Base-by-base conservation (phyloP, 2,797 vertebrate genomes). In the Tragopan temminckii region DNA sequence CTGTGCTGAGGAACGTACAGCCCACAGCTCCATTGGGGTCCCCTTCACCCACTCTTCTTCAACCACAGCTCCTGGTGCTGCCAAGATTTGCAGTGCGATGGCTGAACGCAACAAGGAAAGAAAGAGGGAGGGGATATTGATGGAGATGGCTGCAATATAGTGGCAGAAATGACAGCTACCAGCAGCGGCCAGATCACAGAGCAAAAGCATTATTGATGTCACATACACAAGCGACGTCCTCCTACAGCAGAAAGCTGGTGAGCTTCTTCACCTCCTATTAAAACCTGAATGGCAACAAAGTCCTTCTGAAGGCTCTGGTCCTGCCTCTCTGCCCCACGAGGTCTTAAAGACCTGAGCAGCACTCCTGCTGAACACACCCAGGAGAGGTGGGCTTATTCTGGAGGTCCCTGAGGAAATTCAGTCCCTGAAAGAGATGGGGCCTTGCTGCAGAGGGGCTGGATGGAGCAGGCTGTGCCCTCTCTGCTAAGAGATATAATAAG, bases 401-500 rank as follows among this genome's bases (percentile, higher is more conserved):
- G 33, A 88, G 13, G 52, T 78, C 11, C 13, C 75, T 70, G 33
- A 66, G 16, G 75, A 94, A 85, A 68, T 64, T 53, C 70, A 93
- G 43, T 87, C 33, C 48, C 20, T 69, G 48, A 48, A 93, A 42
- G 53, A 55, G 29, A 11, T n/a, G 53, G 27, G 31, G 53, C 53
- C 53, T 29, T 31, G 52, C 52, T 18, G 52, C 17, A 55, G 31
- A 19, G 18, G 31, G 53, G 53, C 79, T 80, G 85, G 72, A 94
- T 93, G 82, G 87, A 90, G 95, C 90, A 96, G 76, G 63, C 69
- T 57, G 18, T 69, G 82, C 90, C 91, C 80, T 84, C 93, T 93
- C 95, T 96, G 94, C 89, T 95, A 96, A 96, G 95, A 96, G 94
- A 94, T 91, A 94, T 94, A 97, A 97, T 97, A 94, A 95, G 95